Evolutionary conservation across 2,888 invertebrate species (phyloP).

Genomic region (Drosophila anomelani): DNA sequence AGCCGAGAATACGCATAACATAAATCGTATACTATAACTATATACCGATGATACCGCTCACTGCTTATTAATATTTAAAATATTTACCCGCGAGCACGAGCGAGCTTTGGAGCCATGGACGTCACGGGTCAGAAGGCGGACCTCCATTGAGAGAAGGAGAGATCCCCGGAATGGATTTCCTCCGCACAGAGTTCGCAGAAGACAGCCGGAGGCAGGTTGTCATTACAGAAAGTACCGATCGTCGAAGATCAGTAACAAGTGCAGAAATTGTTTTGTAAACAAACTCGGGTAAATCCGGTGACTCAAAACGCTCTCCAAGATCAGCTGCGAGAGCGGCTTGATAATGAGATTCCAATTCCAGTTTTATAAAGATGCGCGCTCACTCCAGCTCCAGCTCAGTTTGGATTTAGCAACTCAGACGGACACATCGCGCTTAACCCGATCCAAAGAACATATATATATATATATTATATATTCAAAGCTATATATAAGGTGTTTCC

Average conservation of each 20-base stretch:
- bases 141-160: background rate
- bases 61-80: slow-evolving; percentile 26
- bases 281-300: slow-evolving; percentile 38
- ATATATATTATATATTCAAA: slow-evolving; percentile 5
- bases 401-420: slow-evolving; percentile 35
- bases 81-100: slow-evolving; percentile 2
- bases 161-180: slow-evolving; percentile 22
- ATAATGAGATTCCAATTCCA: slow-evolving; percentile 66
- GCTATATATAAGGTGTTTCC: slow-evolving; percentile 26
- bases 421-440: slow-evolving; percentile 24
- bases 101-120: slow-evolving; percentile 2
- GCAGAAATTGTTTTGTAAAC: slow-evolving; percentile 27
- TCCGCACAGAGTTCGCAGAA: slow-evolving; percentile 20
- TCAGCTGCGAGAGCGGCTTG: slow-evolving; percentile 35
- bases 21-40: slow-evolving; percentile 14
- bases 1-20: slow-evolving; percentile 28
- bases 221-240: slow-evolving; percentile 30
- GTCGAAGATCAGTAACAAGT: slow-evolving; percentile 34
- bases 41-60: background rate
- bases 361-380: slow-evolving; percentile 63
- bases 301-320: slow-evolving; percentile 20
- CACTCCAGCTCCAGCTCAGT: slow-evolving; percentile 62
- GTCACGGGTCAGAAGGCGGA: slow-evolving; percentile 10
- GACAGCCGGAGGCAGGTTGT: background rate
- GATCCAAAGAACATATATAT: background rate